These are phyloP conservation scores for Hyposoter dolosus DNA, from an alignment of 2,888 invertebrate genomes.

Conservation along the genomic window DNA sequence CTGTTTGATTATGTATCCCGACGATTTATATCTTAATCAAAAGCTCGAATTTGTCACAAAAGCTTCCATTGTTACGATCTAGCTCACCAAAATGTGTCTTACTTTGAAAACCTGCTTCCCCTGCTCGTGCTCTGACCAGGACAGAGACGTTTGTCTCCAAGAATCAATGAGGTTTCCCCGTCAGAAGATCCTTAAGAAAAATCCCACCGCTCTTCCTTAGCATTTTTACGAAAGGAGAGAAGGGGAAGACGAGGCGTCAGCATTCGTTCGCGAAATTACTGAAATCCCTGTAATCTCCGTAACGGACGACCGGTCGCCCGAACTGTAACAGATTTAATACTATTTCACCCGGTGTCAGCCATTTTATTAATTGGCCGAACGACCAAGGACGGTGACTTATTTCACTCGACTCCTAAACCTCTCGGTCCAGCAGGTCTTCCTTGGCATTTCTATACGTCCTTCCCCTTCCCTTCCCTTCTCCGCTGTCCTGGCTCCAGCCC, in stretches of 20 bases:
- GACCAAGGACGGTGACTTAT: constrained; percentile 55
- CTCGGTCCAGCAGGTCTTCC: constrained; percentile 21
- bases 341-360: constrained; percentile 71
- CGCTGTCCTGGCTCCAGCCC: neutral
- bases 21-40: neutral
- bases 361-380: constrained; percentile 71
- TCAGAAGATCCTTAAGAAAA: constrained; percentile 54
- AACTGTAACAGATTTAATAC: constrained; percentile 64
- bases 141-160: constrained; percentile 2
- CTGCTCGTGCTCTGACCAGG: neutral
- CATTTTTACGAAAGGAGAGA: constrained; percentile 15
- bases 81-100: neutral
- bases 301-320: constrained; percentile 45
- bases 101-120: neutral
- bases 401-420: constrained; percentile 57
- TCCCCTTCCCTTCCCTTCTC: neutral
- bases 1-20: neutral
- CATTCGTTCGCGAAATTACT: constrained; percentile 72
- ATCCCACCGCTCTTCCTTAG: constrained; percentile 31
- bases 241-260: constrained; percentile 66
- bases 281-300: constrained; percentile 68
- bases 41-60: neutral
- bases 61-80: neutral
- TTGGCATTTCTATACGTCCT: neutral
- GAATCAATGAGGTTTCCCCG: constrained; percentile 35